Evolutionary conservation across 2,888 invertebrate species (phyloP), one percentile per base, ranked within the genome.

Genomic region (Gandaritis pyraliata): DNA sequence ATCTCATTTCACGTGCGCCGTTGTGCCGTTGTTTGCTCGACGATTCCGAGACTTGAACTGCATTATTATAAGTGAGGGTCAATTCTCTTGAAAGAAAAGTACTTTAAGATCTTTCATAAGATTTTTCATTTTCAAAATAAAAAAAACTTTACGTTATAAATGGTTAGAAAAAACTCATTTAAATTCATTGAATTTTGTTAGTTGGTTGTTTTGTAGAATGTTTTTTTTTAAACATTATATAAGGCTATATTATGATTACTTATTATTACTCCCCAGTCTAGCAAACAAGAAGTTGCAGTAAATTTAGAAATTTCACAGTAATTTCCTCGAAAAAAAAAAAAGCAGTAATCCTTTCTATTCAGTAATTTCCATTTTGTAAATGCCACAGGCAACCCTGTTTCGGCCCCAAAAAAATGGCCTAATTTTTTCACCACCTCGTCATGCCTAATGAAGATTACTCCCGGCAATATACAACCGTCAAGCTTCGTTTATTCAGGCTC

Each of bases 1-100:
- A 86, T 87, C 87, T 90, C 89, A 90, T 90, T 90, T 88, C 81
- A 87, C 81, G 80, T 87, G 85, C 81, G 81, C 79, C 74, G 84
- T 87, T 86, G 88, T 86, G 72, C 69, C 71, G 74, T 76, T 83
- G 82, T 84, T 83, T 83, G 77, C 77, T 77, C 74, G 73, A 76
- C 74, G 76, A 77, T 81, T 76, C 74, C 69, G 70, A 72, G 66
- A 75, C 69, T 61, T 69, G 70, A 52, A 70, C 68, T 68, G 59
- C 69, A 72, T 75, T 68, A 63, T 63, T 58, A 46, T 57, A 57
- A 55, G 54, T n/a, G 16, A 7, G 29, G 52, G 61, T 61, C 52
- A 48, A 61, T 61, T 57, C 36, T 15, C 41, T 30, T 55, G n/a
- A n/a, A n/a, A n/a, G n/a, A n/a, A n/a, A n/a, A n/a, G n/a, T n/a